Conservation (phyloP, 2,113 vertebrate species). For the Melanostigma gelatinosum region DNA sequence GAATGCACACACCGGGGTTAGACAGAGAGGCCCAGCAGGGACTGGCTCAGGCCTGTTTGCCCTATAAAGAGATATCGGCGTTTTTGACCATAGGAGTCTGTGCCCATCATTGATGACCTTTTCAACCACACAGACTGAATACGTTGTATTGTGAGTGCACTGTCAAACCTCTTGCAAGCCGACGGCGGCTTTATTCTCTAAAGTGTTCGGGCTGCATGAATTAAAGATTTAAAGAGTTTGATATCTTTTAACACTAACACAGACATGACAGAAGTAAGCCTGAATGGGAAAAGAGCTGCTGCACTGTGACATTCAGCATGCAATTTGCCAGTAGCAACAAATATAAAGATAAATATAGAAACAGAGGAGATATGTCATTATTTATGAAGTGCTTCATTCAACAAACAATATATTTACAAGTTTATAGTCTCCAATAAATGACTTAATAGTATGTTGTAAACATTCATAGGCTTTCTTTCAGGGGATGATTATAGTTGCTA, state of each 20-base stretch:
- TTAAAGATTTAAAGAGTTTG: constrained; percentile 71
- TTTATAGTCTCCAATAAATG: constrained; percentile 56
- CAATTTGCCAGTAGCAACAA: constrained; percentile 20
- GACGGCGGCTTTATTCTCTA: constrained; percentile 63
- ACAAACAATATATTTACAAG: constrained; percentile 30
- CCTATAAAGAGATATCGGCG: constrained; percentile 75
- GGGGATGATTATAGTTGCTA: background rate
- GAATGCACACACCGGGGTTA: constrained; percentile 50
- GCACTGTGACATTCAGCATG: constrained; percentile 3
- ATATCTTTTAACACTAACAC: constrained; percentile 57
- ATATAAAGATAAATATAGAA: constrained; percentile 19
- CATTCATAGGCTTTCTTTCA: constrained; percentile 38
- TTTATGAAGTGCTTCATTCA: constrained; percentile 36
- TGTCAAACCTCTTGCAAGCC: constrained; percentile 66
- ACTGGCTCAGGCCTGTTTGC: constrained; percentile 51
- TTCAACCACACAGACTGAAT: constrained; percentile 75
- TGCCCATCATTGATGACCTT: constrained; percentile 82
- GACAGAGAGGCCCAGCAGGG: constrained; percentile 70
- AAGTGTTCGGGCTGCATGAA: constrained; percentile 61
- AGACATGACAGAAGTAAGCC: constrained; percentile 21
- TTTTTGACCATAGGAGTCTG: constrained; percentile 71
- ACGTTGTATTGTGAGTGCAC: constrained; percentile 61
- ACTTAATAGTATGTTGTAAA: constrained; percentile 45
- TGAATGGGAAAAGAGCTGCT: constrained; percentile 22
- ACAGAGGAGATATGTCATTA: constrained; percentile 16